These are phyloP conservation scores for Netelia fuscicornis DNA, from an alignment of 2,888 invertebrate genomes.

Conservation along the genomic window DNA sequence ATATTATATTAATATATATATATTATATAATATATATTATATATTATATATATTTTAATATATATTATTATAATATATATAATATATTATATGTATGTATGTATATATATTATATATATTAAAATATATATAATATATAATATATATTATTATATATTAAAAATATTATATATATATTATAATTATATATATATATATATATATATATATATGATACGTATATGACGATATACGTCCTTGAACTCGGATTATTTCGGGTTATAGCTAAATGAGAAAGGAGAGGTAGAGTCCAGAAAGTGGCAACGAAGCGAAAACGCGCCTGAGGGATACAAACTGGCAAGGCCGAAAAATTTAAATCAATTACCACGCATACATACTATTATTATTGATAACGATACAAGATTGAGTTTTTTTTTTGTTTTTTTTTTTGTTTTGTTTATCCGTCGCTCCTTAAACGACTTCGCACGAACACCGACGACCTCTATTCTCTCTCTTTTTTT, in stretches of 20 bases:
- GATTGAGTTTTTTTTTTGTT: slow-evolving; percentile 61
- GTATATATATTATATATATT: too few species aligned
- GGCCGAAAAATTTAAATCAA: slow-evolving; percentile 66
- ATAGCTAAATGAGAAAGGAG: slow-evolving; percentile 63
- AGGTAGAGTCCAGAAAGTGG: slow-evolving; percentile 63
- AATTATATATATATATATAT: too few species aligned
- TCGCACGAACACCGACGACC: slow-evolving; percentile 61
- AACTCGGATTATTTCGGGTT: slow-evolving; percentile 63
- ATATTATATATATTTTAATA: too few species aligned
- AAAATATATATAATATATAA: too few species aligned
- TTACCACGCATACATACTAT: slow-evolving; percentile 52
- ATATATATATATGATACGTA: slow-evolving; percentile 45
- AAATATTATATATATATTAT: too few species aligned
- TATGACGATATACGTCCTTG: slow-evolving; percentile 58
- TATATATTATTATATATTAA: too few species aligned
- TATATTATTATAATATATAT: too few species aligned
- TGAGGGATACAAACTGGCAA: slow-evolving; percentile 61
- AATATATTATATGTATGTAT: too few species aligned
- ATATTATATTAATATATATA: too few species aligned
- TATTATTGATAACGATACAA: slow-evolving; percentile 4
- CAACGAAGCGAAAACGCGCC: slow-evolving; percentile 62
- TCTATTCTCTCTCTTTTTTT: slow-evolving; percentile 55
- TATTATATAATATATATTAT: too few species aligned
- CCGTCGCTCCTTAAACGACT: slow-evolving; percentile 55
- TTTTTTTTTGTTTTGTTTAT: slow-evolving; percentile 44